Evolutionary conservation across 2,113 vertebrate genomes (phyloP).

Genomic region (Rhizomys pruinosus): DNA sequence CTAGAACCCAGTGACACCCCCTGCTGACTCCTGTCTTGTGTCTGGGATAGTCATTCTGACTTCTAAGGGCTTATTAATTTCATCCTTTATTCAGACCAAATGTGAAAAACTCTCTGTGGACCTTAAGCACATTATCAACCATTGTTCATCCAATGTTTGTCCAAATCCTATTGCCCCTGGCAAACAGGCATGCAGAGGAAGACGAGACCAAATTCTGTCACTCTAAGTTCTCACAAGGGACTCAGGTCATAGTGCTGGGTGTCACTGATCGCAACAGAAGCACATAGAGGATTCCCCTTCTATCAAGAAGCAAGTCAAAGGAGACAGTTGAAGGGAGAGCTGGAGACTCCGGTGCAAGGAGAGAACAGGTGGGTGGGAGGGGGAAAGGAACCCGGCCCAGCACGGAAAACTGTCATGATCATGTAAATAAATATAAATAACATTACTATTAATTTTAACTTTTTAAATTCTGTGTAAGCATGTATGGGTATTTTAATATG

Average conservation of each 20-base stretch:
- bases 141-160: background rate
- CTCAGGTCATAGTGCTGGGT: background rate
- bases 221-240: background rate
- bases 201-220: background rate
- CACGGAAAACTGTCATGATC: too few relatives aligned
- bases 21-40: background rate
- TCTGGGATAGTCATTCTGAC: background rate
- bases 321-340: background rate
- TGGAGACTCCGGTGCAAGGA: background rate
- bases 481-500: too few relatives aligned
- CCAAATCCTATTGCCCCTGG: background rate
- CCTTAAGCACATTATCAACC: background rate
- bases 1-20: background rate
- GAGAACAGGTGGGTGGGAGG: background rate
- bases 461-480: too few relatives aligned
- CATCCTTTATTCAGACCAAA: conserved; percentile 30
- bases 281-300: background rate
- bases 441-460: too few relatives aligned
- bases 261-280: background rate
- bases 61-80: background rate
- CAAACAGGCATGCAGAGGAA: background rate
- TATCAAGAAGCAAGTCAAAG: background rate
- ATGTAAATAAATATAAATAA: too few relatives aligned
- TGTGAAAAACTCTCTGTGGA: background rate
- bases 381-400: background rate